These are phyloP conservation scores for Empidonax traillii DNA, from an alignment of 2,113 vertebrate species.

Conservation along the genomic window DNA sequence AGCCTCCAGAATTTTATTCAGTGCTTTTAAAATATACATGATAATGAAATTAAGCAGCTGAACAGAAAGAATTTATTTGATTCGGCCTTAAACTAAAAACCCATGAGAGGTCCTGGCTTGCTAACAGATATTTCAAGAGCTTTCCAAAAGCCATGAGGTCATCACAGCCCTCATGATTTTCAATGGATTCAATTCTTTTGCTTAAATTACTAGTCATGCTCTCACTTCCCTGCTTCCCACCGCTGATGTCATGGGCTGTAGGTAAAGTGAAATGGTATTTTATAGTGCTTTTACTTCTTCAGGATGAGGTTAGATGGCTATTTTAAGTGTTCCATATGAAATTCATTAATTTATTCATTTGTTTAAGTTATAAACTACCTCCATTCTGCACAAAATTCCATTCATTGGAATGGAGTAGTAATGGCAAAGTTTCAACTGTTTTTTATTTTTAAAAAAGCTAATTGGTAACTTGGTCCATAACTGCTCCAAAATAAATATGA, in stretches of 20 bases:
- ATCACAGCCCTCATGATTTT: not conserved
- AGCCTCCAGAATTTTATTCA: slow-evolving; percentile 31
- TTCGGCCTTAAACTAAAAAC: not conserved
- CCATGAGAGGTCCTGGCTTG: not conserved
- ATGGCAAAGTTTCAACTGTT: not conserved
- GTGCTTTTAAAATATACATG: not conserved
- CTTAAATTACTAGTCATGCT: not conserved
- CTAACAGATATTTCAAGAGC: not conserved
- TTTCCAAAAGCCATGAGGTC: not conserved
- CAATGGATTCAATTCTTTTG: not conserved
- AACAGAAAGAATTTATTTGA: slow-evolving; percentile 30
- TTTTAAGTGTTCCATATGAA: not conserved
- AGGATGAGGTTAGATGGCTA: not conserved
- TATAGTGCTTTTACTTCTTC: not conserved
- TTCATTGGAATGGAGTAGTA: not conserved
- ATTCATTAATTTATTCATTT: not conserved
- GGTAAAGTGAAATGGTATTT: not conserved
- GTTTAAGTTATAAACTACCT: not conserved
- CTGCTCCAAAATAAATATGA: not conserved
- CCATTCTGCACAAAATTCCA: not conserved
- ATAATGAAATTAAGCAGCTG: slow-evolving; percentile 47
- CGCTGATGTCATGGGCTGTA: not conserved
- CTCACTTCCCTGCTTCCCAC: not conserved
- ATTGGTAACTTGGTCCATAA: not conserved
- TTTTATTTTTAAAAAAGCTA: not conserved